These are phyloP conservation scores for Eulemur macaco DNA, from an alignment of 2,113 vertebrate genomes.

Conservation along the genomic window DNA sequence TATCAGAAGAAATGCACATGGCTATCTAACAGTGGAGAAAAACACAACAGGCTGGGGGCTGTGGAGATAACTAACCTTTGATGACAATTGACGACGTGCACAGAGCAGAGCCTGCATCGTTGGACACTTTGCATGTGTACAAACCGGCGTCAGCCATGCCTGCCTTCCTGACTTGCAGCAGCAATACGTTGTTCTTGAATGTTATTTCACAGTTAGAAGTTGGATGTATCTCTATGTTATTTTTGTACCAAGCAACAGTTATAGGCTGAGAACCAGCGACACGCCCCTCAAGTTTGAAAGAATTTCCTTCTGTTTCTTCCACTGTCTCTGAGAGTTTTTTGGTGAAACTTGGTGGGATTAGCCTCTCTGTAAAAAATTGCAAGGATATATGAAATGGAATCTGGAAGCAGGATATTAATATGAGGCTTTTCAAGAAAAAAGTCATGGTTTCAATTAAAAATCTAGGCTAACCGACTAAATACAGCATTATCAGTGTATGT, in stretches of 20 bases:
- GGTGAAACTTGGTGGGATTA: conserved; percentile 94
- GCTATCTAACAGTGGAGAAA: not conserved
- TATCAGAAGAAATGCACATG: not conserved
- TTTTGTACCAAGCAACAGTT: conserved; percentile 92
- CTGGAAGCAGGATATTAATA: not conserved
- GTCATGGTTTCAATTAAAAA: not conserved
- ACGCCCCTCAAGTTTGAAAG: conserved; percentile 93
- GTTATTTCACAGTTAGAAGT: conserved; percentile 91
- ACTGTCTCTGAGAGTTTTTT: conserved; percentile 93
- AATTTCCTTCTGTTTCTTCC: conserved; percentile 93
- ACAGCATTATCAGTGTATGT: not conserved
- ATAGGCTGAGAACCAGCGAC: conserved; percentile 95
- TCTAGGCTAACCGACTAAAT: not conserved
- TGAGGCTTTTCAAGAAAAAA: not conserved
- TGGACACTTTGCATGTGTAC: conserved; percentile 93
- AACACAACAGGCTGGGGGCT: not conserved
- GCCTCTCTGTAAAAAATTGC: conserved; percentile 89
- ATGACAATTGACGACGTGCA: conserved; percentile 91
- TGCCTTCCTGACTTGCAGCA: conserved; percentile 90
- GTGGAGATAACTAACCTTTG: conserved; percentile 87
- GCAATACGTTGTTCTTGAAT: conserved; percentile 92
- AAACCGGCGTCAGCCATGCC: conserved; percentile 88
- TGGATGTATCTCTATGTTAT: conserved; percentile 88
- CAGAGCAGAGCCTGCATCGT: conserved; percentile 91
- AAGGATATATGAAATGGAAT: not conserved